These are phyloP conservation scores for Petrocephalus sullivani DNA, from an alignment of 2,797 vertebrate genomes.

Conservation along the genomic window DNA sequence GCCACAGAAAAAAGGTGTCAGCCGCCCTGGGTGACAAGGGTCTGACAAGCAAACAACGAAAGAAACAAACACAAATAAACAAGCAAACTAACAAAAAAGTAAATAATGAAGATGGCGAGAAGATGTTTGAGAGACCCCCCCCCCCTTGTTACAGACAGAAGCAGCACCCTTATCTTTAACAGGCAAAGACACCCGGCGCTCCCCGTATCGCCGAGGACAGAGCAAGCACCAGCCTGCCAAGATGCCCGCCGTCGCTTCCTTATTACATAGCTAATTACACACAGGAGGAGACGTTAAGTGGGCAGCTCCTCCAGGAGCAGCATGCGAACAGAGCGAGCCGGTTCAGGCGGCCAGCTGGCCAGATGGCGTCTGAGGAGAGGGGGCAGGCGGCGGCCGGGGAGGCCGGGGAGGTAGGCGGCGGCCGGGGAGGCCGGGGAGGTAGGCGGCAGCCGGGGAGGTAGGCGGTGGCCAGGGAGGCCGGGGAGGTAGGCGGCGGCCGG, in stretches of 20 bases:
- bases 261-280: conserved; percentile 68
- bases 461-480: no score
- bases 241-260: conserved; percentile 52
- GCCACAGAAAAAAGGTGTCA: neutral
- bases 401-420: conserved; percentile 22
- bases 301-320: conserved; percentile 1
- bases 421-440: no score
- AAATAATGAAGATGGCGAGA: neutral
- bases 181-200: neutral
- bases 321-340: neutral
- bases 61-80: neutral
- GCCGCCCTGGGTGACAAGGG: neutral
- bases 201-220: neutral
- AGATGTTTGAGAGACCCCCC: neutral
- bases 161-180: neutral
- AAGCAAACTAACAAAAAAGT: neutral
- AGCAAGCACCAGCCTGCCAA: neutral
- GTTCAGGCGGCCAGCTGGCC: conserved; percentile 37
- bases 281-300: conserved; percentile 49
- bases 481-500: no score
- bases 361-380: conserved; percentile 64
- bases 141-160: neutral
- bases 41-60: neutral
- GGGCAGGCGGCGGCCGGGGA: conserved; percentile 38
- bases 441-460: no score